These are phyloP conservation scores for Python bivittatus DNA, from an alignment of 2,113 vertebrate species.

Conservation along the genomic window DNA sequence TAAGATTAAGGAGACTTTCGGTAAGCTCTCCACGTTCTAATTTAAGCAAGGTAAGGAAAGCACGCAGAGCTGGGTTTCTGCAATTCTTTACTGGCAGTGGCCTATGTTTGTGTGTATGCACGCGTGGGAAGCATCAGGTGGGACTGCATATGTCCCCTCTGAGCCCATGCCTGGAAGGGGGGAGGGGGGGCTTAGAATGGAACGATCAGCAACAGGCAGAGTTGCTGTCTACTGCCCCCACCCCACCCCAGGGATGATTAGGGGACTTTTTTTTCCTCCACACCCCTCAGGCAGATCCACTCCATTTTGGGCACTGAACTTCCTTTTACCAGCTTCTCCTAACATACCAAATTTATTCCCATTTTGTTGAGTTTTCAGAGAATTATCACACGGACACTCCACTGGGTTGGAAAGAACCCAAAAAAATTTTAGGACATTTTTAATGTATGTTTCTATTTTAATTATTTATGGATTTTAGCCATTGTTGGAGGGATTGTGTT, in stretches of 20 bases:
- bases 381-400: background rate
- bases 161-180: background rate
- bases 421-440: too few species aligned
- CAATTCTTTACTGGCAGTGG: background rate
- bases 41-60: background rate
- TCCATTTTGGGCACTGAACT: background rate
- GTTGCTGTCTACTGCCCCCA: background rate
- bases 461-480: too few species aligned
- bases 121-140: background rate
- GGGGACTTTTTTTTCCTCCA: background rate
- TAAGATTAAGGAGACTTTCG: background rate
- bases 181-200: background rate
- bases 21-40: background rate
- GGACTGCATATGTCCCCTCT: background rate
- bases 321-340: background rate
- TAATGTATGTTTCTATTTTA: too few species aligned
- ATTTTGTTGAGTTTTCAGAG: background rate
- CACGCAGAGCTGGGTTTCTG: background rate
- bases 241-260: background rate
- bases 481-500: too few species aligned
- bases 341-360: background rate
- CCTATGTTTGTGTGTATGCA: background rate
- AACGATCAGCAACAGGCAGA: background rate
- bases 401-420: background rate
- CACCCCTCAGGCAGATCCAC: background rate